Evolutionary conservation across 1,140 invertebrate genomes (phyloP).

Genomic region (Aplysia californica): DNA sequence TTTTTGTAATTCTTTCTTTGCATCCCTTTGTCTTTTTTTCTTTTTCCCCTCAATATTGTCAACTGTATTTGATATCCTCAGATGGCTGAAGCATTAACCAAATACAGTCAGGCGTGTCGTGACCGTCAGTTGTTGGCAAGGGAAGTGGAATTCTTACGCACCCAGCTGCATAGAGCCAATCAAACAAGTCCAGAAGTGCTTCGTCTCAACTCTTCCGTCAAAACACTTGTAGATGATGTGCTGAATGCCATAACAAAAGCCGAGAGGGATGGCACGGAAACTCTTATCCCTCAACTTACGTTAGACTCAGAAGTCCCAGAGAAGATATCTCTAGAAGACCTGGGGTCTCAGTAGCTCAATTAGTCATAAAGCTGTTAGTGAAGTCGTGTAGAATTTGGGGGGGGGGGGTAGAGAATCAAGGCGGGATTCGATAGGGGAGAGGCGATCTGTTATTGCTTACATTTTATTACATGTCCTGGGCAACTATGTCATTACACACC

Average conservation of each 20-base stretch:
- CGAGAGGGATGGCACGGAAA: constrained; percentile 38
- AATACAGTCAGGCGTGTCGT: constrained; percentile 47
- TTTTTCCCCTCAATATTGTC: too few species aligned
- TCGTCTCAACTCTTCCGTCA: constrained; percentile 51
- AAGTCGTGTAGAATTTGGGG: too few species aligned
- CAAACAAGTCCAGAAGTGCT: constrained; percentile 41
- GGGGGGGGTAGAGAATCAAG: too few species aligned
- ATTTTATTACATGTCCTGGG: too few species aligned
- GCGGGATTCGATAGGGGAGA: too few species aligned
- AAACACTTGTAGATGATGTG: constrained; percentile 56
- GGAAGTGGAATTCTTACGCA: constrained; percentile 62
- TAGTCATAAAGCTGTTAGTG: too few species aligned
- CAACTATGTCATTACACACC: too few species aligned
- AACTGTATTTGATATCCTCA: too few species aligned
- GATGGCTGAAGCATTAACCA: constrained; percentile 53
- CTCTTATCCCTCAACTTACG: constrained; percentile 12
- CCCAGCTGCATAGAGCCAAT: constrained; percentile 44
- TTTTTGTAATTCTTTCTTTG: too few species aligned
- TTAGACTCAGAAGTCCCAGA: constrained; percentile 11
- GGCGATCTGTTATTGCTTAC: too few species aligned
- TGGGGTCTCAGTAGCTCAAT: too few species aligned
- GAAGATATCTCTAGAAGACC: constrained; percentile 13
- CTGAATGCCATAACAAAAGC: constrained; percentile 48
- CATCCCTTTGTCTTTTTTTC: too few species aligned
- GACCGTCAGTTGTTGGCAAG: constrained; percentile 58